Evolutionary conservation across 1,140 invertebrate species (phyloP).

Genomic region (Microvelia longipes): DNA sequence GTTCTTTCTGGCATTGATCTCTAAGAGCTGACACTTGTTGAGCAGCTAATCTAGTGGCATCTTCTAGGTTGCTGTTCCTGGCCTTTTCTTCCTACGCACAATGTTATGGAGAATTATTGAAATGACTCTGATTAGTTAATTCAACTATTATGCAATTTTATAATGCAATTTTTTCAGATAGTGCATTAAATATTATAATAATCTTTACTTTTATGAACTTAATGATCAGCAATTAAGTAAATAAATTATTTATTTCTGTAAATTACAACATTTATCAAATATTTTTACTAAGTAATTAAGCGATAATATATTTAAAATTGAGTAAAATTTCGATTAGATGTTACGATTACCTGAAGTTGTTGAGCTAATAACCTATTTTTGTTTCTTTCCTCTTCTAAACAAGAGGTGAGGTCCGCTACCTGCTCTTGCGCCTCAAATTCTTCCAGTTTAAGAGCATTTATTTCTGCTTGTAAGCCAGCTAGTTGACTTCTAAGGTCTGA

Average conservation of each 20-base stretch:
- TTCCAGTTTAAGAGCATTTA: conserved; percentile 42
- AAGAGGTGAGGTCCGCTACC: conserved; percentile 30
- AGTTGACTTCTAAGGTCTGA: conserved; percentile 44
- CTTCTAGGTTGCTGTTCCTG: conserved; percentile 42
- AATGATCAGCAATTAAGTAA: too few relatives aligned
- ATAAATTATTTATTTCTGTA: too few relatives aligned
- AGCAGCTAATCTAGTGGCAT: conserved; percentile 45
- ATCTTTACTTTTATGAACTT: too few relatives aligned
- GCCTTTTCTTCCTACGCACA: conserved; percentile 33
- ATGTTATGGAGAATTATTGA: neutral
- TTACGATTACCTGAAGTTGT: conserved; percentile 32
- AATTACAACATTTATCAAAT: too few relatives aligned
- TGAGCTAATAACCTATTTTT: conserved; percentile 32
- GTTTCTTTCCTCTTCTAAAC: conserved; percentile 39
- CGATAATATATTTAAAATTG: too few relatives aligned
- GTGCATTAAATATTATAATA: too few relatives aligned
- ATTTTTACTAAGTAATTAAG: too few relatives aligned
- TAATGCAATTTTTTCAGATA: too few relatives aligned
- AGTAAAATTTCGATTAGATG: too few relatives aligned
- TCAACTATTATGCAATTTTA: neutral
- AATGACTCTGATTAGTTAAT: neutral
- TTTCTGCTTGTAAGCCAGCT: conserved; percentile 46
- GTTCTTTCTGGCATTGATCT: conserved; percentile 40
- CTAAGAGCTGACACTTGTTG: conserved; percentile 43
- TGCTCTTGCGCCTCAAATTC: conserved; percentile 55